A percentile compares a stretch with the other conserved stretches of the same genome.
Evolutionary conservation across 2,888 invertebrate genomes (phyloP).

Genomic region (Alsophila aescularia): DNA sequence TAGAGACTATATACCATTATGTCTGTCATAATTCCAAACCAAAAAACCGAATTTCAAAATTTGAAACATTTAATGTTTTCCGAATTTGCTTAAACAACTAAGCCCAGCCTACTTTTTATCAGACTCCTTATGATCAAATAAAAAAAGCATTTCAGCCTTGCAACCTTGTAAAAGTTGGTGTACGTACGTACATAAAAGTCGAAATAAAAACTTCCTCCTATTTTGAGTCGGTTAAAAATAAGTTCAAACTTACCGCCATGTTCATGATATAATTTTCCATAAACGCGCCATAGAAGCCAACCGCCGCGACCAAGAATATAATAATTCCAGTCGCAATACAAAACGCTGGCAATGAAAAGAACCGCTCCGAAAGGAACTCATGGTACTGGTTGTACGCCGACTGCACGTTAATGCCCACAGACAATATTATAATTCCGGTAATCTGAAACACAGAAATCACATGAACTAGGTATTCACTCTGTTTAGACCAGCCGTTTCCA

Average conservation of each 20-base stretch:
- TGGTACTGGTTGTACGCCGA: conserved; percentile 87
- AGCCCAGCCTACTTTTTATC: too few species aligned
- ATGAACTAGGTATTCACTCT: conserved; percentile 19
- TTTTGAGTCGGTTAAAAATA: background rate
- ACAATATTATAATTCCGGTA: conserved; percentile 90
- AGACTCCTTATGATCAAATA: too few species aligned
- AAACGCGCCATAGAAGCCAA: conserved; percentile 95
- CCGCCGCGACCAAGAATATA: conserved; percentile 91
- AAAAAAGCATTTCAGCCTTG: too few species aligned
- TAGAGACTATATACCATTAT: too few species aligned
- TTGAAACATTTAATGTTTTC: too few species aligned
- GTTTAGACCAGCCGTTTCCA: background rate
- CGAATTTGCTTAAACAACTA: too few species aligned
- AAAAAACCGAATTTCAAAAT: too few species aligned
- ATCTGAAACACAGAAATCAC: conserved; percentile 84
- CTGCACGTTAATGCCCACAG: conserved; percentile 89
- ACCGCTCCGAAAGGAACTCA: conserved; percentile 87
- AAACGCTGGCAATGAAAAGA: conserved; percentile 89
- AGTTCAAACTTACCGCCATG: conserved; percentile 85
- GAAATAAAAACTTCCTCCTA: background rate
- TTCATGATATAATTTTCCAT: conserved; percentile 93
- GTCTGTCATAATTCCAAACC: too few species aligned
- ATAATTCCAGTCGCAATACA: conserved; percentile 89
- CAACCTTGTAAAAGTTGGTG: too few species aligned
- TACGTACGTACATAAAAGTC: too few species aligned